Conservation (phyloP, 92 coral and sea anemone species). For the Paramuricea clavata region DNA sequence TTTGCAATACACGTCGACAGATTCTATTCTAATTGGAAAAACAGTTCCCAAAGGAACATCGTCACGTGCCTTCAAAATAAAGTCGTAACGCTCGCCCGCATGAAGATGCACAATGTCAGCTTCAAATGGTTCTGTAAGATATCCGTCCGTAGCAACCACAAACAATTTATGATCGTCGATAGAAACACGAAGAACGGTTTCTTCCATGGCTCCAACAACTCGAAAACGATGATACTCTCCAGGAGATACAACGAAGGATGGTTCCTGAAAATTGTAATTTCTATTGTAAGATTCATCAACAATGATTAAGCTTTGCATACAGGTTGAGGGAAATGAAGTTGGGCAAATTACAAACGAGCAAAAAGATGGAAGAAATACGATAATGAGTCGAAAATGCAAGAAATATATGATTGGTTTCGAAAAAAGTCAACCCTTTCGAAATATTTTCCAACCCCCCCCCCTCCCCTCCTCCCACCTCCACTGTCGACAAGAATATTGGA, state of each 20-base stretch:
- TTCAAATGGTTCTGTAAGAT: constrained; percentile 66
- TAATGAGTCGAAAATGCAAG: too few relatives aligned
- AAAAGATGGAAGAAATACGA: too few relatives aligned
- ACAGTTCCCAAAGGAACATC: background rate
- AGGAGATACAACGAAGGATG: constrained; percentile 67
- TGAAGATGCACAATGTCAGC: constrained; percentile 73
- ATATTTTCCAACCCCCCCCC: too few relatives aligned
- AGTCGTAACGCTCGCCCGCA: constrained; percentile 82
- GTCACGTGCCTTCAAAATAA: constrained; percentile 66
- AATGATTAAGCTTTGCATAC: too few relatives aligned
- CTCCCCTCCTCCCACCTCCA: too few relatives aligned
- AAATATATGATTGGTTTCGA: too few relatives aligned
- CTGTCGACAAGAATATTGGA: too few relatives aligned
- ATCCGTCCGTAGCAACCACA: constrained; percentile 77
- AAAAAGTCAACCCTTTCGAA: too few relatives aligned
- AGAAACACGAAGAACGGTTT: constrained; percentile 43
- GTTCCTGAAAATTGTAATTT: constrained; percentile 12
- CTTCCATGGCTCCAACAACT: constrained; percentile 64
- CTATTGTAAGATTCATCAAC: background rate
- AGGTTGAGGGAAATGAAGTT: too few relatives aligned
- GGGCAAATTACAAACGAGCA: too few relatives aligned
- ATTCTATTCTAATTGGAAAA: constrained; percentile 25
- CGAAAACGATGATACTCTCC: constrained; percentile 75
- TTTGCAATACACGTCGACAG: constrained; percentile 54
- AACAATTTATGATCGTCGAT: constrained; percentile 74